Evolutionary conservation across 2,797 vertebrate genomes (phyloP), one percentile per base, ranked within the genome.

Genomic region (Tiaroga cobitis): DNA sequence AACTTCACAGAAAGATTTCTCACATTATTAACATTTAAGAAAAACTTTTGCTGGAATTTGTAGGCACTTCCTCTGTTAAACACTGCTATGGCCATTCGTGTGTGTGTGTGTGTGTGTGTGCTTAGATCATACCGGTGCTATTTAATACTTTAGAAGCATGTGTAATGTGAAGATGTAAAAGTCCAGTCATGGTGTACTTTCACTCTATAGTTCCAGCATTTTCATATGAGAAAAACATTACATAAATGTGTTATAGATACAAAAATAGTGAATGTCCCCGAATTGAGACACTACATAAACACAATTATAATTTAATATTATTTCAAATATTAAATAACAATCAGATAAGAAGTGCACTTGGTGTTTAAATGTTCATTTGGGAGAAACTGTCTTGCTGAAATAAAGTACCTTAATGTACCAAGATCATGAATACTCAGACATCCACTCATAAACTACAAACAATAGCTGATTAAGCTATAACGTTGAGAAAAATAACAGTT

Each of bases 1-100:
- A 51, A 76, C 41, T 89, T 89, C 84, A 84, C 86, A 89, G 86
- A 84, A 74, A 84, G 10, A 29, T 15, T 56, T 39, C 41, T 89
- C 88, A 88, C 85, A 84, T 86, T 87, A 72, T 75, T 65, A 70
- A 79, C 11, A 65, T 65, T 26, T 69, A 74, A 59, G n/a, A 59
- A 46, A 46, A 51, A 24, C 13, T 4, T 13, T 68, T 29, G 8
- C n/a, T 49, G 59, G 34, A 67, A 24, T 79, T 32, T 37, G 3
- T 9, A 70, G 56, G n/a, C 56, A 75, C 21, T 63, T 37, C 21
- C 19, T 82, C 18, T 41, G 21, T 56, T 21, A 54, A 81, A 54
- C 41, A 69, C 63, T 43, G n/a, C 56, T 49, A 46, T 32, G 56
- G 37, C 15, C 46, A 13, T 51, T n/a, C 32, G 34, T 82, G 34